A percentile compares a stretch with the other conserved stretches of the same genome.
These are phyloP conservation scores for Chaetodon auriga DNA, from an alignment of 2,113 vertebrate species.

Conservation along the genomic window DNA sequence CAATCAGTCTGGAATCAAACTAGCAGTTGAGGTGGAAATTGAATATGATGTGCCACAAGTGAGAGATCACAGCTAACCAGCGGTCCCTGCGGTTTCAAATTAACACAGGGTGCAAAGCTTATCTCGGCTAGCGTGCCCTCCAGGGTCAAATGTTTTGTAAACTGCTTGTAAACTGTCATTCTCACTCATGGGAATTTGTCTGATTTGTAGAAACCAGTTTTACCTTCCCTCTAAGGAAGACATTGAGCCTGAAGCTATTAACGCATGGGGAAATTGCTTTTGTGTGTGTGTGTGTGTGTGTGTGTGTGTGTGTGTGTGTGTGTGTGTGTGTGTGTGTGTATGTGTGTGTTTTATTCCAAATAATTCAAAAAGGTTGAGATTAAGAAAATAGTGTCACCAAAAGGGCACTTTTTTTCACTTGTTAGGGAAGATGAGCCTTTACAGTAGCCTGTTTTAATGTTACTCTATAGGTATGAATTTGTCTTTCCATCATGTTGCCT, in stretches of 20 bases:
- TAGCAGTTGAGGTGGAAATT: constrained; percentile 79
- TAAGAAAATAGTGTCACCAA: not conserved
- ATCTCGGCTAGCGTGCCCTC: constrained; percentile 68
- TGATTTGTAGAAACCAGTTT: constrained; percentile 69
- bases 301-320: not conserved
- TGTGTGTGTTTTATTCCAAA: not conserved
- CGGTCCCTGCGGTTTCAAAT: constrained; percentile 71
- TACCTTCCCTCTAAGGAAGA: constrained; percentile 35
- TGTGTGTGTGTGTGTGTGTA: not conserved
- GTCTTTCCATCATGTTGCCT: not conserved
- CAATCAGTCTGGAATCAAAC: constrained; percentile 79
- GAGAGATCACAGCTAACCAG: constrained; percentile 73
- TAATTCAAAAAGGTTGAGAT: not conserved
- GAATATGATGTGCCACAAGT: constrained; percentile 79
- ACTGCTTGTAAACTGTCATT: constrained; percentile 70
- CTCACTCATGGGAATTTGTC: constrained; percentile 62
- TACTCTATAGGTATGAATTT: not conserved
- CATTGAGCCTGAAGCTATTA: constrained; percentile 50
- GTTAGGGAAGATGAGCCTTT: not conserved
- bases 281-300: not conserved
- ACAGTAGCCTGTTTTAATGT: not conserved
- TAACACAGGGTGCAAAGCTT: constrained; percentile 77
- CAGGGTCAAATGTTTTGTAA: constrained; percentile 72
- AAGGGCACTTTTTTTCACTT: not conserved
- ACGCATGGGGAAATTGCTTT: constrained; percentile 34